Evolutionary conservation across 2,888 invertebrate species (phyloP), one percentile per base, ranked within the genome.

Genomic region (Coelinius sp.): DNA sequence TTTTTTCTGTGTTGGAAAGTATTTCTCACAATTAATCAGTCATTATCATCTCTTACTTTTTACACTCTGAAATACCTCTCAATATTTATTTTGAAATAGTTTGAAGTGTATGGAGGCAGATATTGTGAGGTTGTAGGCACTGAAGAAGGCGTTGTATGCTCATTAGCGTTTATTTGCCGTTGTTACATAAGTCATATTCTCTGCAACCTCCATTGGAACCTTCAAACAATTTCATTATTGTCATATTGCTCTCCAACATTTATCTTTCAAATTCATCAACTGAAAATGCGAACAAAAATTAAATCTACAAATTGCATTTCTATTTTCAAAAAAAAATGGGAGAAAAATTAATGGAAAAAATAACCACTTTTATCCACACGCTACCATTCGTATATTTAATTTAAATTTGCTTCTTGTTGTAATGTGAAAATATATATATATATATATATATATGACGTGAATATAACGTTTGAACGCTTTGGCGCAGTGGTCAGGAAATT

Each of bases 131-230:
- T 71, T 74, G 63, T 68, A 59, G 59, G 22, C 59, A 59, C 59
- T 59, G 59, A 71, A 76, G 80, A 79, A 83, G 82, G 81, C 80
- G 80, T 78, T 81, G 83, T 81, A 80, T 83, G 81, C 84, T 86
- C 87, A 86, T 87, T 87, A 87, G 84, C 84, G 86, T 87, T n/a
- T 87, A 86, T 86, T 87, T 86, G 85, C 85, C 78, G 81, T 82
- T 83, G 83, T 87, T 87, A 86, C 84, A 83, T 86, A 87, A 87
- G 82, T 81, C 81, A 79, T n/a, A n/a, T 78, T 76, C 72, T 73
- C 69, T 70, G 71, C 67, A 49, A 64, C 65, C 53, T 59, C 53
- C 53, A 31, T 49, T 67, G 22, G 24, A 64, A 22, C 64, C 64
- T 64, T 46, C 59, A 59, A 53, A 53, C 53, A 24, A 59, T 59